Conservation (phyloP, 2,113 vertebrate species). For the Candoia aspera region DNA sequence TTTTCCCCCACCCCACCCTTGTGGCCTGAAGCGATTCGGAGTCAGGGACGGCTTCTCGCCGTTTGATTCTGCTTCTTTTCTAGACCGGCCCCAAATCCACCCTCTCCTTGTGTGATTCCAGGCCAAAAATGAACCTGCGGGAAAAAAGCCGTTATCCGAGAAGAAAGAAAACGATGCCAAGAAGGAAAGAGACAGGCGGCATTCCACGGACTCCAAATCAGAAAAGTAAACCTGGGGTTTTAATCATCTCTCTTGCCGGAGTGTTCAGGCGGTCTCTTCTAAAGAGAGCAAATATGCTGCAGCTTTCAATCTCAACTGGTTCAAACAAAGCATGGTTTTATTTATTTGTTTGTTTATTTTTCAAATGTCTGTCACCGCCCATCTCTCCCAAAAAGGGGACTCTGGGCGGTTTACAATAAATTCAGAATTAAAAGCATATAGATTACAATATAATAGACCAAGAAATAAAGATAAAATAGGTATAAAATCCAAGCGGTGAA, state of each 20-base stretch:
- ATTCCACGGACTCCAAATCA: conserved; percentile 85
- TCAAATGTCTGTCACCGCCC: too few species aligned
- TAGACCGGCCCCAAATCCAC: not conserved
- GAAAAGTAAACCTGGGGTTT: conserved; percentile 73
- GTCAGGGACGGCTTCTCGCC: too few species aligned
- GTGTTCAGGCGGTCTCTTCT: not conserved
- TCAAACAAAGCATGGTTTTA: not conserved
- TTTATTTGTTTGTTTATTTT: too few species aligned
- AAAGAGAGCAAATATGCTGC: not conserved
- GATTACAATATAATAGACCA: too few species aligned
- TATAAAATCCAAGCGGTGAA: too few species aligned
- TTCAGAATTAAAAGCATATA: too few species aligned
- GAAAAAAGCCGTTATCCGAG: conserved; percentile 85
- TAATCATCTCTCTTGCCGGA: not conserved
- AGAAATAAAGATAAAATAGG: too few species aligned
- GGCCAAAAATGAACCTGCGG: conserved; percentile 96
- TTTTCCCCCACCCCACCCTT: not conserved
- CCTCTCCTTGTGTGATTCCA: conserved; percentile 51
- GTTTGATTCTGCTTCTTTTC: not conserved
- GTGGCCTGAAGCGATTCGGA: not conserved
- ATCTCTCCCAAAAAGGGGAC: too few species aligned
- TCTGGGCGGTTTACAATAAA: too few species aligned
- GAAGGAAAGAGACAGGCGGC: conserved; percentile 81
- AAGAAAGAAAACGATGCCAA: conserved; percentile 81
- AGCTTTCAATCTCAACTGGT: not conserved